These are phyloP conservation scores for Perizoma affinitatum DNA, from an alignment of 2,888 invertebrate species.

Conservation along the genomic window DNA sequence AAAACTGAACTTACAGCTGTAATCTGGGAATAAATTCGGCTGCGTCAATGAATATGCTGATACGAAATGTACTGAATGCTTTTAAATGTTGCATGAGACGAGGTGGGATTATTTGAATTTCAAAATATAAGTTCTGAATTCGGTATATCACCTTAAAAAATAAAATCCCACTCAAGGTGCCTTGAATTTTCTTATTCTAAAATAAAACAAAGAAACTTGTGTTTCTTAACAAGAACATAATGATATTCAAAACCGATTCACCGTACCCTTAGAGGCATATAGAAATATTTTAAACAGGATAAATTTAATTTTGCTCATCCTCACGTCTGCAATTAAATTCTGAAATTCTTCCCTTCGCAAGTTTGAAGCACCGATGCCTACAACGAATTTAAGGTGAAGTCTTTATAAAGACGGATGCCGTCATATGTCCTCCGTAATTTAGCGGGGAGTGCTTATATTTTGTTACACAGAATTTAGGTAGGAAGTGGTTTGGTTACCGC, in stretches of 20 bases:
- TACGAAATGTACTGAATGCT: slow-evolving; percentile 45
- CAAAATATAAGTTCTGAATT: slow-evolving; percentile 7
- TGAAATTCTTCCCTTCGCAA: slow-evolving; percentile 58
- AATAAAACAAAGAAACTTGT: too few species aligned
- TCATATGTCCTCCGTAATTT: neutral
- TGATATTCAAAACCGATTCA: too few species aligned
- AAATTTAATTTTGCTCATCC: slow-evolving; percentile 55
- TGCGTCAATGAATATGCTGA: slow-evolving; percentile 51
- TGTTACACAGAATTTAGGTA: too few species aligned
- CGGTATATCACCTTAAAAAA: too few species aligned
- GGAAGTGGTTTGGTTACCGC: too few species aligned
- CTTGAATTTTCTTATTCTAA: too few species aligned
- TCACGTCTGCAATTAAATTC: slow-evolving; percentile 69
- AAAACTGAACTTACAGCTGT: slow-evolving; percentile 67
- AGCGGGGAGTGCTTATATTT: too few species aligned
- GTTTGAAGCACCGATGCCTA: slow-evolving; percentile 63
- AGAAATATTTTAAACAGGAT: slow-evolving; percentile 39
- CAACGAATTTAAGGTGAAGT: slow-evolving; percentile 37
- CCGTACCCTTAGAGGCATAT: slow-evolving; percentile 2
- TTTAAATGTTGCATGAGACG: slow-evolving; percentile 50
- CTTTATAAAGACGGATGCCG: neutral
- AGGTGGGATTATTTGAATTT: slow-evolving; percentile 32
- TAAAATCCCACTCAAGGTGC: too few species aligned
- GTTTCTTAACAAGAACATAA: too few species aligned
- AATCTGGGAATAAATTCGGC: slow-evolving; percentile 57